Evolutionary conservation across 2,888 invertebrate genomes (phyloP).

Genomic region (Lasioglossum lativentre): DNA sequence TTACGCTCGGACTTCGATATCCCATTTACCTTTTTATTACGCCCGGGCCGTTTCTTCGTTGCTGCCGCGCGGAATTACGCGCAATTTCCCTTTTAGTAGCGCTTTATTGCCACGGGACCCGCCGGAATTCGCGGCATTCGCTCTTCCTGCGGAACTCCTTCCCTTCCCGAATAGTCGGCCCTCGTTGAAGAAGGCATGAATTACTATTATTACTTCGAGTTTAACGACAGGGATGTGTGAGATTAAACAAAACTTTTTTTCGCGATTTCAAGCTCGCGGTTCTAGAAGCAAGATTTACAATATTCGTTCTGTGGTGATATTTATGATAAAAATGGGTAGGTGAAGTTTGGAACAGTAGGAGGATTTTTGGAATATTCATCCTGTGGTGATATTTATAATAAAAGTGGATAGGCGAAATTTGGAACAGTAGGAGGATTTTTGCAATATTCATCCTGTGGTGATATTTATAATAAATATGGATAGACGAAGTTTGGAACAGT

Average conservation of each 20-base stretch:
- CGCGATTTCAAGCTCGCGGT: no score
- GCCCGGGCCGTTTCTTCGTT: neutral
- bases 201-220: neutral
- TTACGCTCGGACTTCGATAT: slow-evolving; percentile 1
- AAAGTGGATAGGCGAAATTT: neutral
- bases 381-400: no score
- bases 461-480: neutral
- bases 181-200: neutral
- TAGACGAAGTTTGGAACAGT: no score
- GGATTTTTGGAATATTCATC: no score
- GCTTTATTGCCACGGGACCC: neutral
- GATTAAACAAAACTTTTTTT: neutral
- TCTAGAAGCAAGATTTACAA: no score
- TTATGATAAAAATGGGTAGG: neutral
- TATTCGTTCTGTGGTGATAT: no score
- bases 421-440: no score
- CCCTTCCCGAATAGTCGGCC: neutral
- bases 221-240: neutral
- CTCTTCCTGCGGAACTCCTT: neutral
- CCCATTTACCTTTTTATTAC: slow-evolving; percentile 6
- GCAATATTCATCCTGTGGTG: no score
- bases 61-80: neutral
- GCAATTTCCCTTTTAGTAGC: neutral
- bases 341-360: no score
- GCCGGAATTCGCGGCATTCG: neutral